Percentiles rank a stretch among this genome's conserved stretches.
phyloP scores from a whole-genome alignment of 2,113 vertebrate genomes.

The Vanacampus margaritifer region DNA sequence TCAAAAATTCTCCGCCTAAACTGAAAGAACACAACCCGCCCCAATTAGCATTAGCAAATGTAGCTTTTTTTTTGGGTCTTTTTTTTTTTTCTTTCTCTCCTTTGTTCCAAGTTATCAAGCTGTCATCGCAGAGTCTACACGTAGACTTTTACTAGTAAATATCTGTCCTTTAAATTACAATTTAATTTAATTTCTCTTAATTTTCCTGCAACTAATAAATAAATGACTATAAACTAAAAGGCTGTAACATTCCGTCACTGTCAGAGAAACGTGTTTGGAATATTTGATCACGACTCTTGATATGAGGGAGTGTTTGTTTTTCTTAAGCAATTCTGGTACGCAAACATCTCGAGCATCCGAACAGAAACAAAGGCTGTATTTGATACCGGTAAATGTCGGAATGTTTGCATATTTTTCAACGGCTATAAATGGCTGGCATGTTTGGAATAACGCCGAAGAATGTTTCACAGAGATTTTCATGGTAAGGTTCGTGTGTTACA shows the following conservation, averaged over 20 bases:
- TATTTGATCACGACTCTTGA: neutral
- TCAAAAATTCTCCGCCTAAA: too few relatives aligned
- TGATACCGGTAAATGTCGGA: neutral
- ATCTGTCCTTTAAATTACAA: too few relatives aligned
- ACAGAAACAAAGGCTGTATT: neutral
- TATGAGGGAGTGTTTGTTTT: neutral
- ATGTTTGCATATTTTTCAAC: neutral
- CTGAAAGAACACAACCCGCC: too few relatives aligned
- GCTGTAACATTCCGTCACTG: neutral
- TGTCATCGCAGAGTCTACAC: too few relatives aligned
- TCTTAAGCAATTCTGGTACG: neutral
- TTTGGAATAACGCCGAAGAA: neutral
- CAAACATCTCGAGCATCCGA: neutral
- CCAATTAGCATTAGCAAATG: too few relatives aligned
- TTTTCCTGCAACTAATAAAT: neutral
- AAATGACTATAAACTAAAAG: too few relatives aligned
- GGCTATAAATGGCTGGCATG: neutral
- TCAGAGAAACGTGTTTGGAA: neutral
- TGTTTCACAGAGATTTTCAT: neutral
- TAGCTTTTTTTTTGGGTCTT: too few relatives aligned
- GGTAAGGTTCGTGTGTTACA: neutral
- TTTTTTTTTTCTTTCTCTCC: too few relatives aligned
- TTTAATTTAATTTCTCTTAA: too few relatives aligned
- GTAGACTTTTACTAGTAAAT: too few relatives aligned
- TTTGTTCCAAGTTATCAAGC: too few relatives aligned